phyloP scores from a whole-genome alignment of 1,140 invertebrate species.

The Drosophila mayri region DNA sequence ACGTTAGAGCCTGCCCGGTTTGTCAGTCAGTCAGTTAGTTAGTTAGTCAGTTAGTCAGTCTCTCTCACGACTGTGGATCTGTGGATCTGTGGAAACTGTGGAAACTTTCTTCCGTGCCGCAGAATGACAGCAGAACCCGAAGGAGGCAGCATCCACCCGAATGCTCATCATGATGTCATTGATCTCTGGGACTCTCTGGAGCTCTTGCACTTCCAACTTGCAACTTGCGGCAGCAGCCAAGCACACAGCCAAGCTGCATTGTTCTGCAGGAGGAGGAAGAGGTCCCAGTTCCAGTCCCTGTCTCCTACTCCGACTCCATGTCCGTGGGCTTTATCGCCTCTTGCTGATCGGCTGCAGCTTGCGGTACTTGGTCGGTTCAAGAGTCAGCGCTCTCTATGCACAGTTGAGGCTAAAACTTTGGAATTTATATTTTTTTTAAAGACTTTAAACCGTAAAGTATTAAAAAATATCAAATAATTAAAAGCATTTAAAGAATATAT shows the following conservation, averaged over 20 bases:
- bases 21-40: slow-evolving; percentile 41
- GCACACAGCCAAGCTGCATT: slow-evolving; percentile 71
- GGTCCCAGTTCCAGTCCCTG: slow-evolving; percentile 26
- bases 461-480: neutral
- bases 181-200: slow-evolving; percentile 45
- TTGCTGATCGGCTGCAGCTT: slow-evolving; percentile 63
- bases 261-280: slow-evolving; percentile 72
- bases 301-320: slow-evolving; percentile 6
- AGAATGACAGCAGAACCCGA: slow-evolving; percentile 47
- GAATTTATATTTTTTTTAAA: neutral
- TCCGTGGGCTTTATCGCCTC: slow-evolving; percentile 61
- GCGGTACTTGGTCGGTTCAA: slow-evolving; percentile 78
- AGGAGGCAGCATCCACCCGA: slow-evolving; percentile 53
- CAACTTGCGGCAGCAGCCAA: slow-evolving; percentile 9
- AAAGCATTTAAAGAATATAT: neutral
- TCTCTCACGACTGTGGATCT: slow-evolving; percentile 57
- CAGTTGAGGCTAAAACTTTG: slow-evolving; percentile 4
- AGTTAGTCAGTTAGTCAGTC: slow-evolving; percentile 50
- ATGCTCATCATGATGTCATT: slow-evolving; percentile 77
- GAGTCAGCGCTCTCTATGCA: slow-evolving; percentile 60
- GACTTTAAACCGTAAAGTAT: no score
- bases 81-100: slow-evolving; percentile 44
- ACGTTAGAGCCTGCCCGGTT: slow-evolving; percentile 38
- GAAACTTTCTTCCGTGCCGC: slow-evolving; percentile 66
- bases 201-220: slow-evolving; percentile 22